Evolutionary conservation across 2,113 vertebrate species (phyloP), one percentile per base, ranked within the genome.

Genomic region (Lepisosteus osseus): DNA sequence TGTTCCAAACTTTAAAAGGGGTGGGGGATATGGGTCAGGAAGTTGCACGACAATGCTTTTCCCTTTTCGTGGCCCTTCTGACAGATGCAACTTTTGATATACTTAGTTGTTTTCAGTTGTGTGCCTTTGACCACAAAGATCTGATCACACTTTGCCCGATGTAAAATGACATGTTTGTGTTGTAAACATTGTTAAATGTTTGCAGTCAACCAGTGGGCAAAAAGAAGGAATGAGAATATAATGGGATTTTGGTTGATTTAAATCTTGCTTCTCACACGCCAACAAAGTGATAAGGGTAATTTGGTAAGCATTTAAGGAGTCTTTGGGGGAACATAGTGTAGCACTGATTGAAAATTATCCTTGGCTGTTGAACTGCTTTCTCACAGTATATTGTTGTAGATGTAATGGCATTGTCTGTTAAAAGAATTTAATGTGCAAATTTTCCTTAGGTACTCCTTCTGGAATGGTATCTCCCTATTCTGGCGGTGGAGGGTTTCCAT

Each of bases 381-480:
- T 59, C n/a, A 44, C 57, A 66, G 41, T 67, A 1, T 41, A 66
- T 47, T 67, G 71, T 72, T 15, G 41, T 72, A 67, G 71, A 14
- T 42, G 44, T n/a, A 63, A 11, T 29, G 61, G 55, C 56, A 43
- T 17, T 55, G 41, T 59, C 55, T 61, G 59, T 43, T 68, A 17
- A 1, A 54, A 55, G 54, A 15, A 11, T 2, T 40, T 54, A 68
- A n/a, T 29, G 15, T 68, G 42, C 55, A 15, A 68, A 42, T 76
- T 86, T 73, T 86, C 70, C 83, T 29, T 78, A 91, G 90, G 90
- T 79, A 87, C 89, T 68, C 90, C 90, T 55, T 89, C 88, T 72
- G 89, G 89, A 86, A 88, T 88, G 13, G 80, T 90, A 65, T 83
- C 87, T 65, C 89, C 90, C 72, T 92, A 90, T 83, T 89, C 89